Base-by-base conservation (phyloP, 2,113 vertebrate species). In the Pangasianodon hypophthalmus region DNA sequence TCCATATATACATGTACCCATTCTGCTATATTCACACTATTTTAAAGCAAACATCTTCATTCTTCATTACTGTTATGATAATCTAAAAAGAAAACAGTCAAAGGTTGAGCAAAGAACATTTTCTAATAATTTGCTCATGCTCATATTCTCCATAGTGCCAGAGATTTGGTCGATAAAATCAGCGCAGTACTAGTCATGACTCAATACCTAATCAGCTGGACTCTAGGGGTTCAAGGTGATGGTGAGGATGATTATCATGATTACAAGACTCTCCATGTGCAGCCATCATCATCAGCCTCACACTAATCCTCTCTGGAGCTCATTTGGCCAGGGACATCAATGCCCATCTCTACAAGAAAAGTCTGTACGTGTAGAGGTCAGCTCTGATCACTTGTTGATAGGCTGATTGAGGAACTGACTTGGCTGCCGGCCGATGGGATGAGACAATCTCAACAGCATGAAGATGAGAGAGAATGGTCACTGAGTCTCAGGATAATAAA, bases 381-480 rank as follows among this genome's bases (percentile, higher is more conserved):
- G 29, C 50, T 37, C 84, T 81, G 73, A 88, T 91, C 84, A 91
- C 82, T 89, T 58, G 75, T 83, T 89, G 86, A 85, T 86, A 62
- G 84, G 67, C 41, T 89, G 85, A 89, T 89, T 87, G 88, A 89
- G 85, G 87, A 92, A 90, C 62, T 88, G 85, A 90, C 79, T 85
- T 88, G 88, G 87, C 85, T 69, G 81, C 73, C n/a, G 46, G 90
- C 67, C 80, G 26, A 88, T 64, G n/a, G 29, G 58, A 37, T 89
- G 89, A 92, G 82, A 85, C 81, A 58, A 92, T 90, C 58, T 69
- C 58, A 81, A 90, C 48, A 80, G 60, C 73, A 69, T 85, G 46
- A 86, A 67, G 32, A 56, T 1, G 37, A 87, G 89, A 52, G n/a
- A 81, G 69, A 69, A 64, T 88, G 88, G 37, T 89, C 62, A 88